These are phyloP conservation scores for Steromphala cineraria DNA, from an alignment of 2,888 invertebrate species.

Conservation along the genomic window DNA sequence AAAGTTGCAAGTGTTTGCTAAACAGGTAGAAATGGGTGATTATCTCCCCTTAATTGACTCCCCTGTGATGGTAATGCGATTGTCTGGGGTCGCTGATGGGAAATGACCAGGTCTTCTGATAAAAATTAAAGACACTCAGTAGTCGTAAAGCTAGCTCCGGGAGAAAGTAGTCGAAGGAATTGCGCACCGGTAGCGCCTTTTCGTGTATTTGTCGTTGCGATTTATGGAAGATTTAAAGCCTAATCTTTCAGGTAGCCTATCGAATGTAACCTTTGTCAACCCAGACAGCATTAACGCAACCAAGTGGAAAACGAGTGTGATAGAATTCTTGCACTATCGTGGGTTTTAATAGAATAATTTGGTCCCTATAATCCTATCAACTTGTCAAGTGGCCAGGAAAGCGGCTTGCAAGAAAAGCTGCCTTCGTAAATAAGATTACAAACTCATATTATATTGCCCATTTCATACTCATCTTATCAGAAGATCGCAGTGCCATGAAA, in stretches of 20 bases:
- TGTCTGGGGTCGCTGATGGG: constrained; percentile 17
- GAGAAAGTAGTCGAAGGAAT: background rate
- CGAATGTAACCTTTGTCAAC: constrained; percentile 10
- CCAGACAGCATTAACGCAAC: constrained; percentile 14
- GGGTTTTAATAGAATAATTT: constrained; percentile 26
- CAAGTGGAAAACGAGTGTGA: constrained; percentile 17
- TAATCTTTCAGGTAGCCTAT: constrained; percentile 18
- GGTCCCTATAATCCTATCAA: constrained; percentile 23
- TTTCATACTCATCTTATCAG: constrained; percentile 14
- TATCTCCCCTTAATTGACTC: constrained; percentile 20
- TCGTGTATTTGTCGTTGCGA: constrained; percentile 3
- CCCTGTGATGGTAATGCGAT: constrained; percentile 15
- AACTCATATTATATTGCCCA: constrained; percentile 21
- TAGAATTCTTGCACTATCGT: constrained; percentile 21
- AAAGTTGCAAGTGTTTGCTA: background rate
- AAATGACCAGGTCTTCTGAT: constrained; percentile 13
- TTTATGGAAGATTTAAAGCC: constrained; percentile 14
- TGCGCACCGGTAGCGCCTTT: background rate
- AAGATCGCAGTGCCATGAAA: constrained; percentile 24
- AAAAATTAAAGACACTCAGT: background rate
- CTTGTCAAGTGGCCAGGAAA: constrained; percentile 9
- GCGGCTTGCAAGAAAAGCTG: constrained; percentile 18
- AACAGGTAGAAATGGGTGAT: constrained; percentile 12
- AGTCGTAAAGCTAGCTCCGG: background rate
- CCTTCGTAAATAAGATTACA: constrained; percentile 26